A percentile compares a stretch with the other conserved stretches of the same genome.
phyloP scores from a whole-genome alignment of 2,797 vertebrate species.

The Lateolabrax maculatus region DNA sequence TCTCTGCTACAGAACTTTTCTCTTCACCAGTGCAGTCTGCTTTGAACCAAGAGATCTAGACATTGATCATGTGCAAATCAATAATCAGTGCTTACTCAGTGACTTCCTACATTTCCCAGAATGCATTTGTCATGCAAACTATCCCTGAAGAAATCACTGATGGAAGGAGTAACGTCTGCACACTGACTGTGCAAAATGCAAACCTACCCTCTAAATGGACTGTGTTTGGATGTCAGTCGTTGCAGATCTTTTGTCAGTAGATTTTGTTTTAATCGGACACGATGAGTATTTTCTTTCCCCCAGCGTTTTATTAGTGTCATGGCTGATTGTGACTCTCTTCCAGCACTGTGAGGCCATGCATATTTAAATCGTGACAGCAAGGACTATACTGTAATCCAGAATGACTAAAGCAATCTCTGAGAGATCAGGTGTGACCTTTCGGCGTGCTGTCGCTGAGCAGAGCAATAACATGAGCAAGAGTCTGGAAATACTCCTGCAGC shows the following conservation, averaged over 20 bases:
- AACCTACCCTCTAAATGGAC: too few relatives aligned
- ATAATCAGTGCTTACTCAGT: neutral
- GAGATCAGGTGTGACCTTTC: slow-evolving; percentile 19
- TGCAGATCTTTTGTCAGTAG: neutral
- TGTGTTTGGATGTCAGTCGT: neutral
- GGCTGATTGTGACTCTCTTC: neutral
- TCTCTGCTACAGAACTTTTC: neutral
- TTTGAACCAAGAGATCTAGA: neutral
- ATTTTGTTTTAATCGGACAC: neutral
- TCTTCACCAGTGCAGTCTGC: neutral
- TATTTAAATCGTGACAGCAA: neutral
- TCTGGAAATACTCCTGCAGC: neutral
- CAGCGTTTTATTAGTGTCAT: neutral
- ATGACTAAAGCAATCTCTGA: neutral
- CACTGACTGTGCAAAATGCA: neutral
- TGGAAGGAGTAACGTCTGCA: neutral
- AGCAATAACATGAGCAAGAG: neutral
- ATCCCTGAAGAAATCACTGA: neutral
- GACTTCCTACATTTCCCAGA: neutral
- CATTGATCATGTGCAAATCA: neutral
- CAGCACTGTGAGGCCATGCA: neutral
- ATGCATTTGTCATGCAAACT: neutral
- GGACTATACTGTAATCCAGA: neutral
- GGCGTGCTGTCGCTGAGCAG: neutral
- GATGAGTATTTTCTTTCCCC: neutral